Evolutionary conservation across 2,113 vertebrate species (phyloP).

Genomic region (Craseonycteris thonglongyai): DNA sequence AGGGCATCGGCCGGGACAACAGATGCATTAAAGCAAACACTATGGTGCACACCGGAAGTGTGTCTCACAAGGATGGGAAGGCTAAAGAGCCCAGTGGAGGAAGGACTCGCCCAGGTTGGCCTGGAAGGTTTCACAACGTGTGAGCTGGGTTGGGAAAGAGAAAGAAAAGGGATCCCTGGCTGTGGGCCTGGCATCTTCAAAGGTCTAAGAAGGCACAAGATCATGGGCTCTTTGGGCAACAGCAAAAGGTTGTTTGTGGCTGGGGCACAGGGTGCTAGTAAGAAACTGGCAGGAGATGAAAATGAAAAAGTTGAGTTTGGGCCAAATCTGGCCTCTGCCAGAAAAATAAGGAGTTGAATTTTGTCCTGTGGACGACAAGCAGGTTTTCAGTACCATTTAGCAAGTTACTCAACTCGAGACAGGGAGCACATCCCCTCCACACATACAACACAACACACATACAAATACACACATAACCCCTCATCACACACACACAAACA

Average conservation of each 20-base stretch:
- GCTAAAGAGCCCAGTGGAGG: accelerated
- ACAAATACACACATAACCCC: neutral
- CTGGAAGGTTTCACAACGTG: neutral
- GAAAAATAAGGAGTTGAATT: neutral
- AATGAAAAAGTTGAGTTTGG: neutral
- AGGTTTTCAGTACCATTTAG: neutral
- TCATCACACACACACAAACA: accelerated
- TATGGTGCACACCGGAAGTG: accelerated
- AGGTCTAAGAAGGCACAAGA: neutral
- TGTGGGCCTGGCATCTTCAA: neutral
- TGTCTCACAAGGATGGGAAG: accelerated
- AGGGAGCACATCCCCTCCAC: neutral
- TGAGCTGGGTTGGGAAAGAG: no score
- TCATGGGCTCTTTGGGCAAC: neutral
- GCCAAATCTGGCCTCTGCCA: neutral
- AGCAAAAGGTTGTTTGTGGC: neutral
- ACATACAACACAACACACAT: no score
- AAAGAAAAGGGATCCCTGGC: neutral
- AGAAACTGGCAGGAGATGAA: conserved; percentile 1
- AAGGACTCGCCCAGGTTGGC: neutral
- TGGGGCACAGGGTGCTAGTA: neutral
- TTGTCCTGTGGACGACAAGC: neutral
- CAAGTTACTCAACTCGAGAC: neutral
- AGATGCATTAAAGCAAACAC: neutral
- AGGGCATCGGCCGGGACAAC: accelerated